Evolutionary conservation across 2,888 invertebrate genomes (phyloP).

Genomic region (Lithodes maja): DNA sequence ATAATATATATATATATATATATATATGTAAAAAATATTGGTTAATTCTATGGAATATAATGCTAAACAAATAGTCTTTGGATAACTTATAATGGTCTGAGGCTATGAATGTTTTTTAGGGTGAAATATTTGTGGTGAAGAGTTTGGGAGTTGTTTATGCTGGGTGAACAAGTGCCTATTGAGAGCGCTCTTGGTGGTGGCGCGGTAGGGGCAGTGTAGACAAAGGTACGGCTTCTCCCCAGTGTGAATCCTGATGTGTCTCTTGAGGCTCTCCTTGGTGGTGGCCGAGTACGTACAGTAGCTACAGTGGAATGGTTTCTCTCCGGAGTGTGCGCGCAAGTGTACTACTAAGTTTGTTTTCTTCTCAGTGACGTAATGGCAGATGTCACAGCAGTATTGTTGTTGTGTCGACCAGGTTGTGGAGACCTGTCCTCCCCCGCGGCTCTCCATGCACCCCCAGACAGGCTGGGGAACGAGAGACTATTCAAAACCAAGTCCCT

Average conservation of each 20-base stretch:
- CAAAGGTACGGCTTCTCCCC: constrained; percentile 57
- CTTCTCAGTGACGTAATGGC: constrained; percentile 44
- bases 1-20: no score
- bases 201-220: constrained; percentile 57
- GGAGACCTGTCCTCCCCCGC: background rate
- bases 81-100: background rate
- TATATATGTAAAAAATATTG: no score
- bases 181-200: constrained; percentile 53
- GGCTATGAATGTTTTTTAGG: background rate
- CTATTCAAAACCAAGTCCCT: no score
- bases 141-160: constrained; percentile 21
- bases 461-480: background rate
- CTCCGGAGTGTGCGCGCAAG: constrained; percentile 57
- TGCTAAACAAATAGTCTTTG: no score
- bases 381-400: constrained; percentile 37
- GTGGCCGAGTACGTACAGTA: constrained; percentile 46
- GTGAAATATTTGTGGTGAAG: background rate
- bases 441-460: background rate
- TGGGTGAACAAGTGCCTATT: constrained; percentile 59
- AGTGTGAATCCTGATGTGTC: constrained; percentile 55
- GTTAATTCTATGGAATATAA: no score
- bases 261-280: constrained; percentile 49
- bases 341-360: constrained; percentile 39
- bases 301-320: constrained; percentile 56
- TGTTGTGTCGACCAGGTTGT: constrained; percentile 8